Percentiles rank a stretch among this genome's conserved stretches.
phyloP scores from a whole-genome alignment of 2,888 invertebrate genomes.

The Alloscopus bannaensis region DNA sequence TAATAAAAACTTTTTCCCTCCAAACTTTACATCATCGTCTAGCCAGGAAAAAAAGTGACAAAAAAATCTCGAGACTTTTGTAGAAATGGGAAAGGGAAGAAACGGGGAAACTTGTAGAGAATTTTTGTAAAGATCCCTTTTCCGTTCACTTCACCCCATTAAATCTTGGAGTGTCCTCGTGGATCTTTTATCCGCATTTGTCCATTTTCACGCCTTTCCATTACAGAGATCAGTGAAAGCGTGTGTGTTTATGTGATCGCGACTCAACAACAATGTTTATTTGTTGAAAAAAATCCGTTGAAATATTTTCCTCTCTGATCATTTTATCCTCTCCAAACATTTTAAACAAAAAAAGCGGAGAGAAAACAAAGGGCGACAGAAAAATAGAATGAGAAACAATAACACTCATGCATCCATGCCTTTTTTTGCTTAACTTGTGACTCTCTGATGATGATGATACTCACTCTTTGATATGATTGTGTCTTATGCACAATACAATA shows the following conservation, averaged over 20 bases:
- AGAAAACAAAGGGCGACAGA: conserved; percentile 10
- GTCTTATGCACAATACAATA: conserved; percentile 17
- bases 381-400: conserved; percentile 43
- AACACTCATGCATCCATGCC: conserved; percentile 22
- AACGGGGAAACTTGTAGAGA: neutral
- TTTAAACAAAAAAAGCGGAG: neutral
- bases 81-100: neutral
- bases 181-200: conserved; percentile 4
- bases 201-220: conserved; percentile 51
- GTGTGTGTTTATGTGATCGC: neutral
- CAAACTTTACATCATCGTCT: too few species aligned
- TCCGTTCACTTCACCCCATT: conserved; percentile 36
- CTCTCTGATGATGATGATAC: conserved; percentile 25
- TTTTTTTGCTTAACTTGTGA: neutral
- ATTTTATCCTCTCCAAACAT: too few species aligned
- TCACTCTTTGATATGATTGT: neutral
- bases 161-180: neutral
- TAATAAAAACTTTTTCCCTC: conserved; percentile 8
- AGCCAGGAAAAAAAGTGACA: neutral
- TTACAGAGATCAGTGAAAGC: conserved; percentile 29
- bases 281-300: too few species aligned
- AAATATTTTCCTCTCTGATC: too few species aligned
- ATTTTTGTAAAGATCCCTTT: neutral
- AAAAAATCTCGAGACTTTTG: neutral
- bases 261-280: too few species aligned